Percentiles rank a stretch among this genome's conserved stretches.
Evolutionary conservation across 1,140 invertebrate species (phyloP).

Genomic region (Drosophila pruinosa): DNA sequence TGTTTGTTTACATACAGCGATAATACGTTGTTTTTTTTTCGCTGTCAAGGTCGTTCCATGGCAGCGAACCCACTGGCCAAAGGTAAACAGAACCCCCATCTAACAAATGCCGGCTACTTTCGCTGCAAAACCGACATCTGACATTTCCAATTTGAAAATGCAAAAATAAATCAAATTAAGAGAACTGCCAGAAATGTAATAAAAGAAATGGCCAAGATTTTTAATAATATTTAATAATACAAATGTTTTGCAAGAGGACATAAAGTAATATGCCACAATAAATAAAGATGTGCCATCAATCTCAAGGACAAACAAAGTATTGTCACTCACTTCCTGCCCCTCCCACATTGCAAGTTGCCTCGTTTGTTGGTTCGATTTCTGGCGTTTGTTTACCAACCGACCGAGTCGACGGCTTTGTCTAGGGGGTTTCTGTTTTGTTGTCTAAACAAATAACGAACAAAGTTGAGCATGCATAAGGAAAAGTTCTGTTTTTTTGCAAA

Average conservation of each 20-base stretch:
- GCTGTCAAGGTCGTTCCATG: constrained; percentile 72
- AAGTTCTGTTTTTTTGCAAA: constrained; percentile 20
- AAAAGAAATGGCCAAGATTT: not conserved
- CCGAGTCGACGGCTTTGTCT: not conserved
- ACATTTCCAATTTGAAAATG: not conserved
- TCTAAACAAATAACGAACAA: constrained; percentile 58
- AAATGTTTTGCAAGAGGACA: not conserved
- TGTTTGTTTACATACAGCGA: constrained; percentile 38
- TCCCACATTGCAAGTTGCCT: constrained; percentile 2
- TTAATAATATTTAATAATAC: not conserved
- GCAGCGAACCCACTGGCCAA: constrained; percentile 12
- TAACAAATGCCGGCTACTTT: not conserved
- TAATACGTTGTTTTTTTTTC: constrained; percentile 62
- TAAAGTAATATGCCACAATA: not conserved
- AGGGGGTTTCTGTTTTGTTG: constrained; percentile 1
- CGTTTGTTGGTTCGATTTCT: constrained; percentile 69
- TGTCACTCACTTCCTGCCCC: not conserved
- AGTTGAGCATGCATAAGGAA: constrained; percentile 52
- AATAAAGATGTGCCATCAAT: not conserved
- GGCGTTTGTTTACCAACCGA: constrained; percentile 24
- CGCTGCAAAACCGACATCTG: not conserved
- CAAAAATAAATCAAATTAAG: not conserved
- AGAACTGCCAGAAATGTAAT: not conserved
- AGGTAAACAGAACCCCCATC: constrained; percentile 5
- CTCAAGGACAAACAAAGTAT: constrained; percentile 5